Evolutionary conservation across 2,797 vertebrate genomes (phyloP), one percentile per base, ranked within the genome.

Genomic region (Crenuchus spilurus): DNA sequence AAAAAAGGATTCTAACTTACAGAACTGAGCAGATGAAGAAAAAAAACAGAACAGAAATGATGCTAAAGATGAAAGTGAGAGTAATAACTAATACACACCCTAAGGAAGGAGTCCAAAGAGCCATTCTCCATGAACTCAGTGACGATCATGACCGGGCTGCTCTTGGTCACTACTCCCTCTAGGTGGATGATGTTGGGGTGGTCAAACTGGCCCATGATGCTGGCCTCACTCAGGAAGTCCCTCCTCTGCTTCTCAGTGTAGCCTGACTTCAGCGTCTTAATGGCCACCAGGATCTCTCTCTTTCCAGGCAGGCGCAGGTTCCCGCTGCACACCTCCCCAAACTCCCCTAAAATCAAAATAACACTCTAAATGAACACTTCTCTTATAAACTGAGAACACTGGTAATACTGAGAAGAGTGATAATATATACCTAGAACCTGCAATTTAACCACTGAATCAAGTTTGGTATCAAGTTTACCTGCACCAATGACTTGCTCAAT

Each of bases 401-500:
- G n/a, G n/a, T n/a, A n/a, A n/a, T n/a, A n/a, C n/a, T n/a, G n/a
- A n/a, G n/a, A n/a, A n/a, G n/a, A n/a, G n/a, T n/a, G n/a, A n/a
- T n/a, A n/a, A n/a, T n/a, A n/a, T n/a, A n/a, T n/a, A n/a, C n/a
- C n/a, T n/a, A n/a, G n/a, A n/a, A n/a, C n/a, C n/a, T n/a, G n/a
- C n/a, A n/a, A n/a, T n/a, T n/a, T n/a, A n/a, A n/a, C n/a, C n/a
- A n/a, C n/a, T n/a, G n/a, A n/a, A n/a, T n/a, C n/a, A n/a, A n/a
- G n/a, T n/a, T n/a, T n/a, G n/a, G n/a, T n/a, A n/a, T 57, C 13
- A 33, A 16, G 24, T 52, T 86, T 90, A 99, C 97, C 97, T 95
- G 97, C 97, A 78, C 97, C 97, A 0, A 99, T 99, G 85, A 99
- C 97, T 89, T 99, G 96, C 86, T 99, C 97, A 3, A 99, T 99